Conservation (phyloP, 1,140 invertebrate genomes). For the Gonatopus flavifemur region DNA sequence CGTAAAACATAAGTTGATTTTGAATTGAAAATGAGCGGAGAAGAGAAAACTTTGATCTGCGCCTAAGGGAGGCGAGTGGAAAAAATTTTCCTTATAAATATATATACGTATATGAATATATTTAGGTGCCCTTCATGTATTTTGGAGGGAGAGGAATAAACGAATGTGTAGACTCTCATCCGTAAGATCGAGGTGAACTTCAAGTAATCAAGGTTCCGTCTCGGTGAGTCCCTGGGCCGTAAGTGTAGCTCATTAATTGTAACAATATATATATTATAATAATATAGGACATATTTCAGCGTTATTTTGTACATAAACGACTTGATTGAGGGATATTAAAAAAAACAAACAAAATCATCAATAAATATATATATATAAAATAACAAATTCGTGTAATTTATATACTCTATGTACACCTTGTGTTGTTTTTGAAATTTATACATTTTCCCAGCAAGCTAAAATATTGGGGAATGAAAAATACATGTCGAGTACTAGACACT, state of each 20-base stretch:
- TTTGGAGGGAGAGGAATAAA: slow-evolving; percentile 21
- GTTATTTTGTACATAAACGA: slow-evolving; percentile 55
- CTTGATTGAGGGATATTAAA: slow-evolving; percentile 50
- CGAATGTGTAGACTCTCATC: slow-evolving; percentile 17
- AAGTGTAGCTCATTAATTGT: slow-evolving; percentile 37
- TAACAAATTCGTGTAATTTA: no score
- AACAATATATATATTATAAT: slow-evolving; percentile 32
- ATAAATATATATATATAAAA: slow-evolving; percentile 45
- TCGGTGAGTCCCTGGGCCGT: slow-evolving; percentile 27
- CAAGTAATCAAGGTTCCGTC: slow-evolving; percentile 16
- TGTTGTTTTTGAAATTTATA: no score
- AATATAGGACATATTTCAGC: slow-evolving; percentile 44
- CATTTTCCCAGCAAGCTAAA: no score
- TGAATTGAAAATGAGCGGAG: background rate
- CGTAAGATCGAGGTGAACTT: slow-evolving; percentile 12
- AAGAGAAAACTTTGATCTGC: no score
- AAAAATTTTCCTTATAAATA: no score
- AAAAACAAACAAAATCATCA: no score
- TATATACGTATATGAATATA: no score
- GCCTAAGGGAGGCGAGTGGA: no score
- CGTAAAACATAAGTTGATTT: slow-evolving; percentile 8
- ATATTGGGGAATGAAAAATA: no score
- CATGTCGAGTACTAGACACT: no score
- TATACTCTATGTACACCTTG: no score
- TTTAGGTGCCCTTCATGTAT: no score